A percentile compares a stretch with the other conserved stretches of the same genome.
These are phyloP conservation scores for Orcinus orca DNA, from an alignment of 2,113 vertebrate species.

Conservation along the genomic window DNA sequence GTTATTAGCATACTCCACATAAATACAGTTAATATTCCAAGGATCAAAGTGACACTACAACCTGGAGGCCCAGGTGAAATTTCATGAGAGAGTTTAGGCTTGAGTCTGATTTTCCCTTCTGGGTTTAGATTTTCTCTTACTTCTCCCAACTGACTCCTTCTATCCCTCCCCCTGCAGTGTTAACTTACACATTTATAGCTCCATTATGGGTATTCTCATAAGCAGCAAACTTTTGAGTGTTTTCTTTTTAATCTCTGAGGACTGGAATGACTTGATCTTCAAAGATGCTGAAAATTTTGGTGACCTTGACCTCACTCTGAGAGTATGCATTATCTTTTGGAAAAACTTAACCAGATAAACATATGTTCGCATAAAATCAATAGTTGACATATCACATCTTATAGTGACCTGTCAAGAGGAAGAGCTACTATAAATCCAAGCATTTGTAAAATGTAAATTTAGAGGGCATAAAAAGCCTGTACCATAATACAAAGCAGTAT, in stretches of 20 bases:
- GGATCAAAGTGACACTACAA: background rate
- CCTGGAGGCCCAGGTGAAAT: background rate
- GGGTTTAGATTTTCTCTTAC: background rate
- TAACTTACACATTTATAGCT: background rate
- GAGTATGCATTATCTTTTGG: background rate
- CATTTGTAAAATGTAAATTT: conserved; percentile 55
- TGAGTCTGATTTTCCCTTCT: background rate
- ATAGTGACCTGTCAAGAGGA: conserved; percentile 58
- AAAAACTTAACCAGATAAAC: conserved; percentile 63
- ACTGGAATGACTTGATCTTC: conserved; percentile 23
- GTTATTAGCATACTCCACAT: background rate
- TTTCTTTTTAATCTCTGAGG: conserved; percentile 31
- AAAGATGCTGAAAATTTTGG: conserved; percentile 14
- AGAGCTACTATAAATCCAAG: conserved; percentile 52
- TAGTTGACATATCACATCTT: conserved; percentile 55
- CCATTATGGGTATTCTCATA: background rate
- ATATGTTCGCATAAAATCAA: conserved; percentile 58
- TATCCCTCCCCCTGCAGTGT: fast-evolving
- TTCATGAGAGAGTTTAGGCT: background rate
- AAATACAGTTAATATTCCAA: background rate
- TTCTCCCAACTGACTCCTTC: background rate
- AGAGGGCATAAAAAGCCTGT: background rate
- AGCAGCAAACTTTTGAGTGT: background rate
- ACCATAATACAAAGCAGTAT: conserved; percentile 40
- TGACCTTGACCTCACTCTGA: conserved; percentile 26